A percentile compares a stretch with the other conserved stretches of the same genome.
Conservation (phyloP, 2,888 invertebrate species). For the Halictus quadricinctus region DNA sequence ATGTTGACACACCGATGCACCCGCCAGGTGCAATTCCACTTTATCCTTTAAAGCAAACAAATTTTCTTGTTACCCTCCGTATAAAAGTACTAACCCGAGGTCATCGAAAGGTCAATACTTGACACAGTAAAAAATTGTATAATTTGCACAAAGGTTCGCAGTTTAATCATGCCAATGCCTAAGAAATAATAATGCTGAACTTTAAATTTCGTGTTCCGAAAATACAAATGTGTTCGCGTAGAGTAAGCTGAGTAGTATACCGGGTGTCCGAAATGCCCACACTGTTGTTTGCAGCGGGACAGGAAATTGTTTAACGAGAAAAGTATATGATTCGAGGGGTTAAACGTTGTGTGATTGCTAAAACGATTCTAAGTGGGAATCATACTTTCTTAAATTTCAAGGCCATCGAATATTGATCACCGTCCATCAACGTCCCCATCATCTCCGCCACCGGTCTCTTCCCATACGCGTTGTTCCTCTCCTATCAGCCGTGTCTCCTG, state of each 20-base stretch:
- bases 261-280: background rate
- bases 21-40: too few species aligned
- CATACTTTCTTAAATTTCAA: conserved; percentile 15
- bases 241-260: background rate
- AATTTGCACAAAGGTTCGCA: too few species aligned
- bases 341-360: background rate
- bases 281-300: background rate
- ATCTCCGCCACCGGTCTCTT: conserved; percentile 18
- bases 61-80: too few species aligned
- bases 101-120: too few species aligned
- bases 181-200: too few species aligned
- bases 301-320: conserved; percentile 1
- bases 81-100: too few species aligned
- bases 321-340: background rate
- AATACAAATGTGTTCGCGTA: background rate
- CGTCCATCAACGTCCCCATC: conserved; percentile 23
- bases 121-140: too few species aligned
- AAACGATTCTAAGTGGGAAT: background rate
- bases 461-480: conserved; percentile 38
- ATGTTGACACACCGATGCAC: too few species aligned
- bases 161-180: too few species aligned
- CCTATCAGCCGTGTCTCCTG: conserved; percentile 37
- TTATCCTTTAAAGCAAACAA: too few species aligned
- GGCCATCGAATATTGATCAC: conserved; percentile 20
- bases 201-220: too few species aligned